Evolutionary conservation across 1,140 invertebrate genomes (phyloP).

Genomic region (Drosophila rhopaloa): DNA sequence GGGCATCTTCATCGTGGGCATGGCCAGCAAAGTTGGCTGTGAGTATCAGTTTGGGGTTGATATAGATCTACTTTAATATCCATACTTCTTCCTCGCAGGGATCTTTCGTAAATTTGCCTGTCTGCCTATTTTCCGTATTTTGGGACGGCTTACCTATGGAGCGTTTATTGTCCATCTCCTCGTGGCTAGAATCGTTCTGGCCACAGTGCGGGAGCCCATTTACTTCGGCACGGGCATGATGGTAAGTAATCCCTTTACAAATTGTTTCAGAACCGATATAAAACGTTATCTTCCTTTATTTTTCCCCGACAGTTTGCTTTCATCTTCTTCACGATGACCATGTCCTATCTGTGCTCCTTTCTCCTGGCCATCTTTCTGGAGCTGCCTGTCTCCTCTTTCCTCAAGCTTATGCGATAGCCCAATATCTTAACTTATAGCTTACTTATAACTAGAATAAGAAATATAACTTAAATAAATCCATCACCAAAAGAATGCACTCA

Average conservation of each 20-base stretch:
- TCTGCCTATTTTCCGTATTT: conserved; percentile 72
- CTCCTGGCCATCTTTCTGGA: conserved; percentile 83
- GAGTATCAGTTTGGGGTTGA: conserved; percentile 14
- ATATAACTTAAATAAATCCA: conserved; percentile 56
- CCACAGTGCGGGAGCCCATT: conserved; percentile 73
- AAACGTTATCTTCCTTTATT: no score
- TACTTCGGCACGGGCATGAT: conserved; percentile 76
- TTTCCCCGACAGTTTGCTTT: conserved; percentile 61
- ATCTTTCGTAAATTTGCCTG: conserved; percentile 71
- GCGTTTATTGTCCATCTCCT: conserved; percentile 76
- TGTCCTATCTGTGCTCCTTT: conserved; percentile 75
- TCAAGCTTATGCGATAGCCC: conserved; percentile 85
- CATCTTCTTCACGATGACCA: conserved; percentile 70
- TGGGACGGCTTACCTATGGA: conserved; percentile 80
- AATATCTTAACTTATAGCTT: conserved; percentile 10
- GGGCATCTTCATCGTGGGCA: conserved; percentile 66
- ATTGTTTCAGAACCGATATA: no score
- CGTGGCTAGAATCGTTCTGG: conserved; percentile 64
- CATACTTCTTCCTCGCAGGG: conserved; percentile 40
- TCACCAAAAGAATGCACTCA: conserved; percentile 24
- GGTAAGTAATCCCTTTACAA: conserved; percentile 16
- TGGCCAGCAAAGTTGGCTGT: conserved; percentile 78
- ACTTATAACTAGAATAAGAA: conserved; percentile 13
- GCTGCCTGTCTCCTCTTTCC: conserved; percentile 84
- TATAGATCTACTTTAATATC: not conserved